Evolutionary conservation across 2,113 vertebrate genomes (phyloP), one percentile per base, ranked within the genome.

Genomic region (Halcyon senegalensis): DNA sequence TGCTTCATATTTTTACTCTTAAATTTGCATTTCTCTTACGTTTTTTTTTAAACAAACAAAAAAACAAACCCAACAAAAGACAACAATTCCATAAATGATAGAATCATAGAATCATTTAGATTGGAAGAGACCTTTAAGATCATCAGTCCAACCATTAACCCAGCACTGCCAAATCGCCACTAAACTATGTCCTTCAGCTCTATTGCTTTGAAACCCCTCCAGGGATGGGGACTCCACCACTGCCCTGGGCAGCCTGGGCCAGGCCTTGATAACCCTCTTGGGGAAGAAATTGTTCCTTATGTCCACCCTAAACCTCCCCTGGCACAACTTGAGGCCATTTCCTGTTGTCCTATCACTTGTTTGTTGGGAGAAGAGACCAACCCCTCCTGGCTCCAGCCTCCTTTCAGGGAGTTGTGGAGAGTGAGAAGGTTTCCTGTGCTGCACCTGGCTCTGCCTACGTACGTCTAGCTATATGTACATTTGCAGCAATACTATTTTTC

Each of bases 111-210:
- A 37, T 21, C 2, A 10, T 53, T 76, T 50, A 35, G 8, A 5
- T 72, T 50, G 41, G 11, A 75, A 89, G 80, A 76, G 13, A 63
- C 15, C 7, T 53, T 18, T 72, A 48, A 83, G 37, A 13, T 58
- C 8, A 31, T n/a, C 0, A 62, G 4, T 30, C 25, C 19, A 58
- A 11, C 25, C 1, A 1, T 56, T 28, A 33, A 58, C 10, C 9
- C 30, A 39, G 7, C 14, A 39, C 31, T 79, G 13, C 23, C 30
- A 58, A 51, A 10, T 39, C 16, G 37, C 16, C 21, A 62, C 11
- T 51, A 59, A 74, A 15, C 17, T 4, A 17, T 18, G 35, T 35
- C 17, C 17, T 7, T 18, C 30, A 46, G 46, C 46, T 20, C 46
- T 18, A 46, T 0, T 0, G 28, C 50, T 83, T 82, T 46, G 31